Conservation (phyloP, 2,113 vertebrate genomes). For the Forbesichthys papilliferus region DNA sequence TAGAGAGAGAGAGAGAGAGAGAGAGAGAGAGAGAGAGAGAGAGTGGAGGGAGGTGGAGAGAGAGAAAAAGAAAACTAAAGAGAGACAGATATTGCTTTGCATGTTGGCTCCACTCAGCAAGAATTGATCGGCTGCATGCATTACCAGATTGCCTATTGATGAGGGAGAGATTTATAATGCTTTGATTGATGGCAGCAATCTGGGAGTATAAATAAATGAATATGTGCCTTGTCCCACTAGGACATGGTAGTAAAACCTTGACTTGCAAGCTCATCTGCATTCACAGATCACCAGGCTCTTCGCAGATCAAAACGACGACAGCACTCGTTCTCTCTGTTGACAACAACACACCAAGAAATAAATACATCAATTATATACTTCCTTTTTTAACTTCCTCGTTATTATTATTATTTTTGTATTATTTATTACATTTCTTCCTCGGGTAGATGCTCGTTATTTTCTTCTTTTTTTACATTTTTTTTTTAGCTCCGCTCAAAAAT, state of each 20-base stretch:
- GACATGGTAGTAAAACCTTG: slow-evolving; percentile 67
- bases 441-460: no score
- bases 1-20: not conserved
- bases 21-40: not conserved
- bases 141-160: slow-evolving; percentile 84
- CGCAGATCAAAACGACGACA: slow-evolving; percentile 19
- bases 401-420: not conserved
- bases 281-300: slow-evolving; percentile 55
- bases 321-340: slow-evolving; percentile 16
- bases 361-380: not conserved
- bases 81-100: slow-evolving; percentile 54
- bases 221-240: slow-evolving; percentile 45
- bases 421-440: no score
- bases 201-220: slow-evolving; percentile 77
- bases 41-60: not conserved
- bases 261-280: slow-evolving; percentile 73
- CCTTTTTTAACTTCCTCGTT: not conserved
- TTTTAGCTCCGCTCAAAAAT: no score
- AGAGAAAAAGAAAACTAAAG: slow-evolving; percentile 3
- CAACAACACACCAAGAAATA: not conserved
- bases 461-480: no score
- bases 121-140: slow-evolving; percentile 76
- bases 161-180: slow-evolving; percentile 75
- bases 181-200: slow-evolving; percentile 72
- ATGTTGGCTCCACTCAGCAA: slow-evolving; percentile 61